Conservation (phyloP, 1,140 invertebrate genomes). For the Metaphire vulgaris region DNA sequence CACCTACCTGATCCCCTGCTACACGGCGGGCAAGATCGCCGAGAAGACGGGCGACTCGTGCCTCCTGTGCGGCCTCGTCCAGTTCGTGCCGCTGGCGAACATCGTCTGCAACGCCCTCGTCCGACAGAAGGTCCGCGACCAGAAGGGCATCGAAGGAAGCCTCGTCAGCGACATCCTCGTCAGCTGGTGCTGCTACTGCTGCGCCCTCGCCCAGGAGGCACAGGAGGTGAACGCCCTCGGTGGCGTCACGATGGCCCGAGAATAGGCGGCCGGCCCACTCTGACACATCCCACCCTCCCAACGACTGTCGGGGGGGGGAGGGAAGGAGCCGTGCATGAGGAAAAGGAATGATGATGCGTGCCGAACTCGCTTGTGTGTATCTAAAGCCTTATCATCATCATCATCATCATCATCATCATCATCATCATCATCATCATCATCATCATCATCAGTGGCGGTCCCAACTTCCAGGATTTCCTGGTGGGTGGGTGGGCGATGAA, state of each 20-base stretch:
- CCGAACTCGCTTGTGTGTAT: no score
- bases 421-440: no score
- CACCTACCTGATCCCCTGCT: constrained; percentile 30
- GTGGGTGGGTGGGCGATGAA: no score
- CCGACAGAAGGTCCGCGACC: constrained; percentile 20
- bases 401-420: no score
- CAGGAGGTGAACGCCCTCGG: constrained; percentile 29
- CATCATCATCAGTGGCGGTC: no score
- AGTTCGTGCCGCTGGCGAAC: constrained; percentile 7
- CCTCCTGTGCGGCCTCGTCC: constrained; percentile 21
- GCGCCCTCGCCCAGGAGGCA: constrained; percentile 38
- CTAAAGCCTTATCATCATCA: no score
- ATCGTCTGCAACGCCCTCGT: constrained; percentile 18
- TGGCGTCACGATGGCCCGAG: neutral
- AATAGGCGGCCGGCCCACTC: neutral
- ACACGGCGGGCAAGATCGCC: constrained; percentile 29
- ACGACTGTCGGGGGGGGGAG: no score
- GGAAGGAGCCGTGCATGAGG: no score
- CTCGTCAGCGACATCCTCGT: constrained; percentile 34
- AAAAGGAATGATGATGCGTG: no score
- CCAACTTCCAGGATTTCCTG: no score
- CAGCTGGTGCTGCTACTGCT: constrained; percentile 34
- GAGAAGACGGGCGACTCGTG: constrained; percentile 24
- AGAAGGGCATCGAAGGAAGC: constrained; percentile 27
- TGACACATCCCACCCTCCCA: no score